Conservation (phyloP, 2,113 vertebrate species). For the Rana temporaria region DNA sequence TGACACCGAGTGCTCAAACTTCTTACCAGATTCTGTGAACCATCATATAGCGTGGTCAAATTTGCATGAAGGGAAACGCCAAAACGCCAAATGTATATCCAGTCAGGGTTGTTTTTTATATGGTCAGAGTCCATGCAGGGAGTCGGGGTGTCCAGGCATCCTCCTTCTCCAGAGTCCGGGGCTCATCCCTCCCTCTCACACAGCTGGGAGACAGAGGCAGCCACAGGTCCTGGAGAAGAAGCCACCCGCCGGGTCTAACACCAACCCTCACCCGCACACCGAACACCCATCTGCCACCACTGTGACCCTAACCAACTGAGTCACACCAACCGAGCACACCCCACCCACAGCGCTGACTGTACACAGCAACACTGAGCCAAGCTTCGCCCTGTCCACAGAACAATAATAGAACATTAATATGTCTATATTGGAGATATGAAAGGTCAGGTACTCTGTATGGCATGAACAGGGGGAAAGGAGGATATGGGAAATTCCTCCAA, state of each 20-base stretch:
- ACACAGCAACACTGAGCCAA: neutral
- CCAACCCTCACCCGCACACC: neutral
- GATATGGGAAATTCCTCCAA: too few species aligned
- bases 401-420: too few species aligned
- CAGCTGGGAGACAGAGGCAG: neutral
- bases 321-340: neutral
- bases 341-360: neutral
- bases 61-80: too few species aligned
- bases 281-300: neutral
- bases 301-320: neutral
- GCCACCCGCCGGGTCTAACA: neutral
- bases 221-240: neutral
- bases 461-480: too few species aligned
- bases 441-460: too few species aligned
- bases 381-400: neutral
- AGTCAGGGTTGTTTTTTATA: too few species aligned
- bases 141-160: neutral
- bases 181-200: neutral
- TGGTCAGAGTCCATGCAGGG: slow-evolving; percentile 11
- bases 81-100: too few species aligned
- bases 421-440: too few species aligned
- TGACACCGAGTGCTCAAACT: too few species aligned
- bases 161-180: neutral
- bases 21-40: too few species aligned
- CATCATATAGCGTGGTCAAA: too few species aligned